Evolutionary conservation across 2,888 invertebrate species (phyloP).

Genomic region (Leucoma salicis): DNA sequence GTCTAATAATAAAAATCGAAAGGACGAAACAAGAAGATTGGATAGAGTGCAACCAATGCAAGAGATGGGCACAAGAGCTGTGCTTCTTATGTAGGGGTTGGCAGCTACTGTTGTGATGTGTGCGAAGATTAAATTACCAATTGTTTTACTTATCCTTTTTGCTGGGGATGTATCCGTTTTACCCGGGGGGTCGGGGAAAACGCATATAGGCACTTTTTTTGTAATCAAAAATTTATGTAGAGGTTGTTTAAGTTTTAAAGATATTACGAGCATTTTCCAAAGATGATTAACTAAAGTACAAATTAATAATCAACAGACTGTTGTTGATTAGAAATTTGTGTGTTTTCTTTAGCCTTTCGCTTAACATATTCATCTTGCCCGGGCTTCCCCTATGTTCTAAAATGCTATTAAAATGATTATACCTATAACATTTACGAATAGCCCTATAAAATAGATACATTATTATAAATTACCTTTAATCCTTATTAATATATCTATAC

Average conservation of each 20-base stretch:
- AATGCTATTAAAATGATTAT: too few relatives aligned
- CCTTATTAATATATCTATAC: too few relatives aligned
- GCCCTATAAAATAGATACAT: too few relatives aligned
- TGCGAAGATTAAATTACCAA: neutral
- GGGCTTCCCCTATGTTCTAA: too few relatives aligned
- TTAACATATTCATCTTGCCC: neutral
- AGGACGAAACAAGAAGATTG: slow-evolving; percentile 16
- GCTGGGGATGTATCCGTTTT: neutral
- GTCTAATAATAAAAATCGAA: slow-evolving; percentile 1
- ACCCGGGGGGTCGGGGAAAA: neutral
- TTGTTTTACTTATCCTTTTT: neutral
- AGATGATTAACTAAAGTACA: slow-evolving; percentile 1
- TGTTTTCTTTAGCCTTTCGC: neutral
- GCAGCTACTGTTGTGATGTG: slow-evolving; percentile 4
- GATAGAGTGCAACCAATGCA: slow-evolving; percentile 16
- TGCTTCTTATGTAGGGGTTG: slow-evolving; percentile 6
- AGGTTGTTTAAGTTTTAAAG: neutral
- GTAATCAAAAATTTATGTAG: neutral
- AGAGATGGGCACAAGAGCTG: slow-evolving; percentile 12
- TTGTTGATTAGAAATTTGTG: slow-evolving; percentile 1
- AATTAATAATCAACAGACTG: neutral
- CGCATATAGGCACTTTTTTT: neutral
- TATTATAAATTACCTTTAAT: too few relatives aligned
- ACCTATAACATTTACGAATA: too few relatives aligned
- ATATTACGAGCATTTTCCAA: slow-evolving; percentile 1